Conservation (phyloP, 2,113 vertebrate genomes). For the Limnothrissa miodon region DNA sequence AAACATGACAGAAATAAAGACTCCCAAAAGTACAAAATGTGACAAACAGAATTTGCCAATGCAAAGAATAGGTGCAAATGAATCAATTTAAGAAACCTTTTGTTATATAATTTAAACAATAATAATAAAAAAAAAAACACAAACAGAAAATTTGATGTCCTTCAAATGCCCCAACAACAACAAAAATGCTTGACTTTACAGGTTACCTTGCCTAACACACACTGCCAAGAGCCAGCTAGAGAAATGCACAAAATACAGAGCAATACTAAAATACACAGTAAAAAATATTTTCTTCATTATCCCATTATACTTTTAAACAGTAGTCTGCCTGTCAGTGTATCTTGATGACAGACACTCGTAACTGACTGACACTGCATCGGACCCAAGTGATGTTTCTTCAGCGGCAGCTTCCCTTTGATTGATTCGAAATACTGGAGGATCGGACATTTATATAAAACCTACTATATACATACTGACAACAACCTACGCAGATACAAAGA, state of each 20-base stretch:
- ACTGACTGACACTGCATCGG: background rate
- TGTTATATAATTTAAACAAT: background rate
- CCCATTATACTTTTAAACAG: background rate
- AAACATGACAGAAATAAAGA: background rate
- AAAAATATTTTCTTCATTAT: background rate
- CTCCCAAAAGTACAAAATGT: background rate
- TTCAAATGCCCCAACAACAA: background rate
- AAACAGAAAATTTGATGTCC: background rate
- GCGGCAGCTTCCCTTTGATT: background rate
- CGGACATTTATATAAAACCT: conserved; percentile 21
- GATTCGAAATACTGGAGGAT: background rate
- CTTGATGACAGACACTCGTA: conserved; percentile 15
- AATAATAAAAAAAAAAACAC: background rate
- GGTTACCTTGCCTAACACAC: conserved; percentile 18
- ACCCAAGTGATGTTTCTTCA: background rate
- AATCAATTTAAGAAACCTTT: background rate
- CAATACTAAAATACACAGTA: background rate
- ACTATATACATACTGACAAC: conserved; percentile 18
- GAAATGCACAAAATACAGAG: background rate
- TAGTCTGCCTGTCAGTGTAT: conserved; percentile 1
- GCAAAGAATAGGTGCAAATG: background rate
- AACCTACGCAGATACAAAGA: conserved; percentile 3
- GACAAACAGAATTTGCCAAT: background rate
- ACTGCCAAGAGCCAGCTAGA: conserved; percentile 18
- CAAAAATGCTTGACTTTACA: background rate